Evolutionary conservation across 2,797 vertebrate genomes (phyloP).

Genomic region (Enteromius mattozi): DNA sequence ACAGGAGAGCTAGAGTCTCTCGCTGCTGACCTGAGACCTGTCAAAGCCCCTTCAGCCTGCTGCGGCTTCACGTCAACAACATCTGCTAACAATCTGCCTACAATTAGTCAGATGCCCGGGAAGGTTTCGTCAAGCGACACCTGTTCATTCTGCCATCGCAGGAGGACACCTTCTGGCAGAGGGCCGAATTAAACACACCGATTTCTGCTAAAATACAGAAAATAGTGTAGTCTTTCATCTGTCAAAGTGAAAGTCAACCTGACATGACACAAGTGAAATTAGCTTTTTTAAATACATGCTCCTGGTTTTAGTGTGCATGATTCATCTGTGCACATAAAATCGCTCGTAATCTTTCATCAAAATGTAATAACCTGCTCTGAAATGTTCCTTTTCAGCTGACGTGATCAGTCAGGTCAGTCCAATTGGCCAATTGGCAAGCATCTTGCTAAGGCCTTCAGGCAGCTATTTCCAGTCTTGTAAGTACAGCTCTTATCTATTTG

Average conservation of each 20-base stretch:
- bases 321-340: background rate
- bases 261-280: background rate
- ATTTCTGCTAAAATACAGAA: constrained; percentile 21
- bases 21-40: constrained; percentile 60
- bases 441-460: background rate
- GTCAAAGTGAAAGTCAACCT: background rate
- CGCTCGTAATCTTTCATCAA: background rate
- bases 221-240: background rate
- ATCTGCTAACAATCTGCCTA: constrained; percentile 63
- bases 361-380: constrained; percentile 9
- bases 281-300: background rate
- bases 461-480: background rate
- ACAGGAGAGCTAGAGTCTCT: constrained; percentile 50
- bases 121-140: constrained; percentile 53
- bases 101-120: constrained; percentile 57
- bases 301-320: background rate
- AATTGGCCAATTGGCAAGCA: background rate
- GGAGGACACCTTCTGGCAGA: constrained; percentile 32
- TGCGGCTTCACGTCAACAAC: constrained; percentile 53
- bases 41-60: constrained; percentile 68
- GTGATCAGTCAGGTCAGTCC: background rate
- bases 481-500: background rate
- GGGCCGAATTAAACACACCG: constrained; percentile 14
- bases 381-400: constrained; percentile 2
- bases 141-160: constrained; percentile 35